Percentiles rank a stretch among this genome's conserved stretches.
phyloP scores from a whole-genome alignment of 2,113 vertebrate species.

The Platanista minor region DNA sequence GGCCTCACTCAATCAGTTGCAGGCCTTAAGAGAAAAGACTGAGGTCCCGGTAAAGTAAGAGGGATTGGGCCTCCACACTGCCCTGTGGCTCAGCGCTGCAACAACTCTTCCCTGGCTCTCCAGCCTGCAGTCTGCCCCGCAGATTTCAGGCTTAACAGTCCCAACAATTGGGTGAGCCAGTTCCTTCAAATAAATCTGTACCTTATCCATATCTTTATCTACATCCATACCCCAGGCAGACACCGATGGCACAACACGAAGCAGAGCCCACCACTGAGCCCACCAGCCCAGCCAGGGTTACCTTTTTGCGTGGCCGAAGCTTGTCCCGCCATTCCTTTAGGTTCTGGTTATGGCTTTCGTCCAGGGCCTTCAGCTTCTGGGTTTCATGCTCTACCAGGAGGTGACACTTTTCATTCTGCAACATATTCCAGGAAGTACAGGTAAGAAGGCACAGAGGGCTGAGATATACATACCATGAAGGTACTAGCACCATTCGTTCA shows the following conservation, averaged over 20 bases:
- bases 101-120: neutral
- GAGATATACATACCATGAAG: rapidly evolving
- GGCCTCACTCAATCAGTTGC: neutral
- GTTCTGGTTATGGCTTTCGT: constrained; percentile 90
- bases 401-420: constrained; percentile 97
- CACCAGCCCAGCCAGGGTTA: constrained; percentile 24
- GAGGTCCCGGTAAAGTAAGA: neutral
- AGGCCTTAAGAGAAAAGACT: neutral
- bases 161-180: neutral
- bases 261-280: neutral
- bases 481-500: neutral
- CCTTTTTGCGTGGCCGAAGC: constrained; percentile 93
- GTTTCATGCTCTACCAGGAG: constrained; percentile 95
- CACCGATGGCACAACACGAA: no score
- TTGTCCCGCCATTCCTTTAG: constrained; percentile 94
- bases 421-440: constrained; percentile 26
- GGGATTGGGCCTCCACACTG: neutral
- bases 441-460: neutral
- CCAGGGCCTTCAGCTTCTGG: constrained; percentile 91
- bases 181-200: neutral
- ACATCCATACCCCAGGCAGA: neutral
- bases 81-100: neutral
- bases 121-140: neutral
- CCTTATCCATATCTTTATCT: neutral
- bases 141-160: neutral